These are phyloP conservation scores for Cataglyphis altisquamis DNA, from an alignment of 2,888 invertebrate genomes.

Conservation along the genomic window DNA sequence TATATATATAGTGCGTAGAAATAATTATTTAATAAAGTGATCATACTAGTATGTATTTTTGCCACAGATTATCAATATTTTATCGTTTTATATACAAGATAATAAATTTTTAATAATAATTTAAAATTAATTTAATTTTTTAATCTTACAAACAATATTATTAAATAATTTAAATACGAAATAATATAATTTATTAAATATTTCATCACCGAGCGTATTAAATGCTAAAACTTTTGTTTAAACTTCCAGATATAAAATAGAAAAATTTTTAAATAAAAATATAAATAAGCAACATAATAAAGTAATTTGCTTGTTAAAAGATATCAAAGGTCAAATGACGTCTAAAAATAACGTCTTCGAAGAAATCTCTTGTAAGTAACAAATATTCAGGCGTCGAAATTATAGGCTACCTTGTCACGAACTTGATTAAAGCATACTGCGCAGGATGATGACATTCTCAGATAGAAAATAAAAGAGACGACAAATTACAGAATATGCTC, in stretches of 20 bases:
- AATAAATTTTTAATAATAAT: background rate
- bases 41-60: background rate
- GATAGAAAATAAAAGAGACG: constrained; percentile 8
- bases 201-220: background rate
- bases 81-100: no score
- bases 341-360: constrained; percentile 29
- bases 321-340: background rate
- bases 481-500: background rate
- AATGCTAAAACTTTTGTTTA: background rate
- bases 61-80: no score
- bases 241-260: background rate
- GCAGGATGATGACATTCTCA: constrained; percentile 13
- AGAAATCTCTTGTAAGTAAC: constrained; percentile 17
- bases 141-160: background rate
- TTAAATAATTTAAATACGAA: background rate
- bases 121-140: background rate
- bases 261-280: background rate
- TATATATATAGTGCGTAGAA: background rate
- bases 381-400: constrained; percentile 25
- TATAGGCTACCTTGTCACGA: constrained; percentile 17
- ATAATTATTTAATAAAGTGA: background rate
- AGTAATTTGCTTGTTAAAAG: background rate
- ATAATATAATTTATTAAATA: background rate
- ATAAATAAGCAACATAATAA: background rate
- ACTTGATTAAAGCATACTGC: constrained; percentile 40